Evolutionary conservation across 2,113 vertebrate species (phyloP).

Genomic region (Gymnorhina tibicen): DNA sequence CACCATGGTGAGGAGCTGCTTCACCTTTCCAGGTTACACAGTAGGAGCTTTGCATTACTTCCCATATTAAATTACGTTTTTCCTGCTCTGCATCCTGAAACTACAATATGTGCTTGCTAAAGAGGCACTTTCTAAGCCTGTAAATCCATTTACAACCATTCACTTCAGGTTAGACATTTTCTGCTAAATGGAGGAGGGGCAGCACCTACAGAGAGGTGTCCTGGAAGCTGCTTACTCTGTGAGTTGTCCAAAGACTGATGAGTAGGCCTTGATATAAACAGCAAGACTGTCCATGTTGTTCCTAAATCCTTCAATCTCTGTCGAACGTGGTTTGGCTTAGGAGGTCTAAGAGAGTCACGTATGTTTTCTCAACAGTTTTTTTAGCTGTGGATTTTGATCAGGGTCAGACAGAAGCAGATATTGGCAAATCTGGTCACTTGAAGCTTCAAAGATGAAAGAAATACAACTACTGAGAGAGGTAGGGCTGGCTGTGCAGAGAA

Average conservation of each 20-base stretch:
- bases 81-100: neutral
- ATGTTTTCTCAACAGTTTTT: neutral
- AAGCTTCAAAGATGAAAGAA: neutral
- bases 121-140: neutral
- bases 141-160: neutral
- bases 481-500: neutral
- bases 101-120: neutral
- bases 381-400: neutral
- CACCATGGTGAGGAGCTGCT: neutral
- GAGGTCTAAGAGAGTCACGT: neutral
- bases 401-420: neutral
- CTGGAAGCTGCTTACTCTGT: neutral
- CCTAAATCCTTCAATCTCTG: neutral
- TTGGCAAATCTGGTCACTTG: neutral
- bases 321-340: fast-evolving
- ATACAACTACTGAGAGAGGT: neutral
- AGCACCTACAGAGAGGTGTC: neutral
- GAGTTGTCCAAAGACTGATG: neutral
- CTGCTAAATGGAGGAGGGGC: neutral
- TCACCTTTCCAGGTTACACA: neutral
- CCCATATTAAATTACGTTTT: neutral
- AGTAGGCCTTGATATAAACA: neutral
- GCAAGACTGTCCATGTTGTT: neutral
- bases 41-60: neutral
- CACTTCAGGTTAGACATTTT: neutral